These are phyloP conservation scores for Notothenia coriiceps DNA, from an alignment of 2,113 vertebrate genomes.

Conservation along the genomic window DNA sequence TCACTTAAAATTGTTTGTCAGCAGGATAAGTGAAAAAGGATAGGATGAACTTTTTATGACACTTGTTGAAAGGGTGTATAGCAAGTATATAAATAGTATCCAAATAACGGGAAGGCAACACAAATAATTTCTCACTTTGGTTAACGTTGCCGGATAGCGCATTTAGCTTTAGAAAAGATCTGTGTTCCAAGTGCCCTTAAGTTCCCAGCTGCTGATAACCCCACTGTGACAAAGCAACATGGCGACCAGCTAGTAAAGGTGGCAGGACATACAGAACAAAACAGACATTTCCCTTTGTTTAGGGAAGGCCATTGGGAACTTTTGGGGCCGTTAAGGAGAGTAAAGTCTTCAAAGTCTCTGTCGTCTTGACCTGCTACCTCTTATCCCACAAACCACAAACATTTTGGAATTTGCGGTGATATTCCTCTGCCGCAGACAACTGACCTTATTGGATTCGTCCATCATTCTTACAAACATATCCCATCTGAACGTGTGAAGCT, in stretches of 20 bases:
- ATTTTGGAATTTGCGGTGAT: not conserved
- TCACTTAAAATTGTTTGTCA: no score
- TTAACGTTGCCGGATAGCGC: no score
- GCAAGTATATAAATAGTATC: no score
- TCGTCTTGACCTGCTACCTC: not conserved
- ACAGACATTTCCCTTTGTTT: not conserved
- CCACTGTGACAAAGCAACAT: not conserved
- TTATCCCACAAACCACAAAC: not conserved
- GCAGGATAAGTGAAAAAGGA: no score
- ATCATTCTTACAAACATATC: not conserved
- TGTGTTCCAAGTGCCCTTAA: no score
- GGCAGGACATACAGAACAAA: not conserved
- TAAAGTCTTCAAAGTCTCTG: not conserved
- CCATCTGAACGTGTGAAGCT: no score
- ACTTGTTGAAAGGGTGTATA: no score
- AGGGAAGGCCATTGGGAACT: not conserved
- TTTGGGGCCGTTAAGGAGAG: no score
- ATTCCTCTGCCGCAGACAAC: not conserved
- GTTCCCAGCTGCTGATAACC: not conserved
- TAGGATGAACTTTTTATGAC: no score
- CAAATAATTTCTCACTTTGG: no score
- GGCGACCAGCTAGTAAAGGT: not conserved
- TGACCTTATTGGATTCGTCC: conserved; percentile 18
- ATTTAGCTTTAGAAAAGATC: no score
- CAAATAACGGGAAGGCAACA: no score